Percentiles rank a stretch among this genome's conserved stretches.
Evolutionary conservation across 2,113 vertebrate species (phyloP).

Genomic region (Centropus bengalensis): DNA sequence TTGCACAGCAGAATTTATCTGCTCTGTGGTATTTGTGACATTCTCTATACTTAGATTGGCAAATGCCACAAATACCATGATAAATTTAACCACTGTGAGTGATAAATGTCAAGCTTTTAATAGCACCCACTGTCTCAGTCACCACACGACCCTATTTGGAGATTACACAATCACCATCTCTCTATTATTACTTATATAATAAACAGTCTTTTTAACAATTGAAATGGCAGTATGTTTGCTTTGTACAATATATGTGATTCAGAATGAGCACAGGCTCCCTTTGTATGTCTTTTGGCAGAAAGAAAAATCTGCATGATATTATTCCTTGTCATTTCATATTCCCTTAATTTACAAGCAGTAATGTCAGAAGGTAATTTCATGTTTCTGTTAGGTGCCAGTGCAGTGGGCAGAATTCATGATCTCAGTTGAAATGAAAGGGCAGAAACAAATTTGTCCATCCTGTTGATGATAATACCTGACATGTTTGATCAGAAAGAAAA

Average conservation of each 20-base stretch:
- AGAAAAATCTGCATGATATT: not conserved
- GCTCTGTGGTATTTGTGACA: constrained; percentile 50
- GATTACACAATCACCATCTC: not conserved
- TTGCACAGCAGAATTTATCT: constrained; percentile 48
- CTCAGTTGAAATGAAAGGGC: not conserved
- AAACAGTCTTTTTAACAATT: not conserved
- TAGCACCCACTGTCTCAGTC: constrained; percentile 32
- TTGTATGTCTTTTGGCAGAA: not conserved
- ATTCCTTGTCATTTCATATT: not conserved
- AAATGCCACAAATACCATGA: constrained; percentile 61
- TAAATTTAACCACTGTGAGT: constrained; percentile 60
- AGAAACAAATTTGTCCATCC: not conserved
- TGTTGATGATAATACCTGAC: not conserved
- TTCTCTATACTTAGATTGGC: constrained; percentile 63
- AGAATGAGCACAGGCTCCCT: not conserved
- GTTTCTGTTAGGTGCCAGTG: not conserved
- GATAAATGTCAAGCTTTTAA: constrained; percentile 72
- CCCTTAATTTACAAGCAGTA: not conserved
- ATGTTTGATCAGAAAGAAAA: not conserved
- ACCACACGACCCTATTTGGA: constrained; percentile 55
- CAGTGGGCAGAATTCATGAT: not conserved
- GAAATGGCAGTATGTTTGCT: not conserved
- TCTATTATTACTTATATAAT: not conserved
- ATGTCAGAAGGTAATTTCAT: not conserved
- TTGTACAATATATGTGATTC: not conserved